Base-by-base conservation (phyloP, 2,797 vertebrate species). In the Enteromius radiatus region DNA sequence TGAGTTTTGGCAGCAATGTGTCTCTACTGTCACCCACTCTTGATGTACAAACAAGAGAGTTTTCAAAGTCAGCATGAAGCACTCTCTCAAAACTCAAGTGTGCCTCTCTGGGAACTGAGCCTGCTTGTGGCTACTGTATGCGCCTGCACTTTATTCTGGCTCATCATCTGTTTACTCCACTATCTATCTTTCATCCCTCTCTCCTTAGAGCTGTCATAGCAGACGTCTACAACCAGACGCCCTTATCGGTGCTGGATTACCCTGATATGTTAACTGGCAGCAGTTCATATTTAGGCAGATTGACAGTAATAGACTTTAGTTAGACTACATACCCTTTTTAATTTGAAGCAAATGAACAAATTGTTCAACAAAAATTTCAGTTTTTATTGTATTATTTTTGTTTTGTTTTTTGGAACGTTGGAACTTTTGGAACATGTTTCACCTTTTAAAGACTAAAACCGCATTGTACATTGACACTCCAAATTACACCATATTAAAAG, bases 1-100 rank as follows among this genome's bases (percentile, higher is more conserved):
- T 43, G 23, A 64, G 43, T 19, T 41, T 70, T 68, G 86, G 76
- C 88, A 91, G 89, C 82, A 91, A 82, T 76, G 78, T 83, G 33
- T 33, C 21, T n/a, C 45, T 41, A 81, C 80, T 31, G 47, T 73
- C 33, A 73, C 59, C 67, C 64, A 54, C 80, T 38, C 67, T 76
- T 56, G 38, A n/a, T 49, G 52, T 63, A 76, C 74, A 74, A 74
- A 61, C 70, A 71, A 73, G 59, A 63, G 45, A 45, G 61, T 41
- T 69, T 67, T 61, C 65, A 56, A 38, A 73, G 78, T 74, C 82
- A 81, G 63, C 78, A 76, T 67, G 47, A 41, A 65, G 69, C 65
- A 54, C 82, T 45, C 82, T 81, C 26, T 81, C 54, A 52, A 71
- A 78, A 45, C 71, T 84, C 76, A 82, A 85, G 76, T 75, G 70